A percentile compares a stretch with the other conserved stretches of the same genome.
Evolutionary conservation across 1,140 invertebrate genomes (phyloP).

Genomic region (Eumeta japonica): DNA sequence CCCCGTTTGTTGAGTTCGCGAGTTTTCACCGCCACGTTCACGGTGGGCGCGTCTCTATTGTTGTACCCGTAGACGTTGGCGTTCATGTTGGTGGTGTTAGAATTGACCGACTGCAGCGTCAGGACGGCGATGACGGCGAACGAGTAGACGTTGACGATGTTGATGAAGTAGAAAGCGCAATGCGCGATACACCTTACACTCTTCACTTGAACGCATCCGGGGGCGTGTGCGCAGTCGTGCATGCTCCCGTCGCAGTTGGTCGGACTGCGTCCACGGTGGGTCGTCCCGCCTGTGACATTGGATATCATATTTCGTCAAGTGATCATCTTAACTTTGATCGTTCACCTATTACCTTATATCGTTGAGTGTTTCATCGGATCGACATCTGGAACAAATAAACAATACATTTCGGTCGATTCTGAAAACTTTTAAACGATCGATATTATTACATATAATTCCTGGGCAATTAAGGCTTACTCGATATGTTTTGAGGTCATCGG

Average conservation of each 20-base stretch:
- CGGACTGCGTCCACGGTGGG: slow-evolving; percentile 29
- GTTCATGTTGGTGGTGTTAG: slow-evolving; percentile 48
- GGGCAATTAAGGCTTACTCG: too few species aligned
- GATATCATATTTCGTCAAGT: slow-evolving; percentile 46
- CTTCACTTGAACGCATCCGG: too few species aligned
- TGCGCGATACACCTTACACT: slow-evolving; percentile 6
- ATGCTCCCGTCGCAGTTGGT: slow-evolving; percentile 24
- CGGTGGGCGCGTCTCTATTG: not conserved
- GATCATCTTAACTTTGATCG: slow-evolving; percentile 33
- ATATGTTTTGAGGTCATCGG: too few species aligned
- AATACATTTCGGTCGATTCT: too few species aligned
- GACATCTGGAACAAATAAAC: not conserved
- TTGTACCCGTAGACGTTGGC: not conserved
- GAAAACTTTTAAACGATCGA: too few species aligned
- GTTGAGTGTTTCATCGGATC: not conserved
- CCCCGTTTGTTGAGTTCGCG: slow-evolving; percentile 22
- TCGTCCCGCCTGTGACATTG: slow-evolving; percentile 22
- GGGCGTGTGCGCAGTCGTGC: slow-evolving; percentile 19
- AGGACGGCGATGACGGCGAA: slow-evolving; percentile 29
- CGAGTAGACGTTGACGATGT: slow-evolving; percentile 29
- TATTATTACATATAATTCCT: too few species aligned
- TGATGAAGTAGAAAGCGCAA: slow-evolving; percentile 18
- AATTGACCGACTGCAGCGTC: slow-evolving; percentile 36
- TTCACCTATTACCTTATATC: not conserved
- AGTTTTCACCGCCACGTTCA: not conserved